phyloP scores from a whole-genome alignment of 2,797 vertebrate species.

The Cryptoblepharus egeriae region DNA sequence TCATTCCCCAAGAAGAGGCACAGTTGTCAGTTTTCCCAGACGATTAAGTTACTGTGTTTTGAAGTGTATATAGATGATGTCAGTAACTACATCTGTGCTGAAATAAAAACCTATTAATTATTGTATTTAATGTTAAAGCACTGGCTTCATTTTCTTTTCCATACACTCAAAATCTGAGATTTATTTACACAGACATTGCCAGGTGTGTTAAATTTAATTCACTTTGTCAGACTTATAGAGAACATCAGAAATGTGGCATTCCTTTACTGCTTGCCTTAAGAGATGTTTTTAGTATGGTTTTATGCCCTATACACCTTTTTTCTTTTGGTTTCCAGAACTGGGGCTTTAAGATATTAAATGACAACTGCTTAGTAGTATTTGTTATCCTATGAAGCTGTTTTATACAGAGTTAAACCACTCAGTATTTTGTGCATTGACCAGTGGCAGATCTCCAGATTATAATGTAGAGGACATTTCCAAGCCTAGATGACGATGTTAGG shows the following conservation, averaged over 20 bases:
- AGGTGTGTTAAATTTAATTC: background rate
- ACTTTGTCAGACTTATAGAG: constrained; percentile 10
- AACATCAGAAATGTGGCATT: background rate
- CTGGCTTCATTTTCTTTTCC: constrained; percentile 5
- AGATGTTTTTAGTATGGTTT: background rate
- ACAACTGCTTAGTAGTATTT: rapidly evolving
- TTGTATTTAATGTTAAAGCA: constrained; percentile 19
- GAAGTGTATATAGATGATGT: constrained; percentile 45
- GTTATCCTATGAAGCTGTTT: background rate
- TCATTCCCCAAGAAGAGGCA: constrained; percentile 36
- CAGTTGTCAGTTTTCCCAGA: constrained; percentile 50
- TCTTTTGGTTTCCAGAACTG: background rate
- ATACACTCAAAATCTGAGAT: constrained; percentile 13
- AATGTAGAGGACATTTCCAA: no score
- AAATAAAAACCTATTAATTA: constrained; percentile 30
- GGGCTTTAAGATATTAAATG: background rate
- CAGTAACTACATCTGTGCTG: constrained; percentile 34
- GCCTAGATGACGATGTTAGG: no score
- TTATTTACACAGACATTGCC: background rate
- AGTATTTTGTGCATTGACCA: no score
- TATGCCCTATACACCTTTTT: background rate
- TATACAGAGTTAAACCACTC: no score
- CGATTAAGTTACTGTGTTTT: constrained; percentile 40
- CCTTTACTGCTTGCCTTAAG: constrained; percentile 11
- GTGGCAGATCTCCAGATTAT: no score